Evolutionary conservation across 53 echinoderm and acorn worm species (phyloP), one percentile per base, ranked within the genome.

Genomic region (Paracentrotus lividus): DNA sequence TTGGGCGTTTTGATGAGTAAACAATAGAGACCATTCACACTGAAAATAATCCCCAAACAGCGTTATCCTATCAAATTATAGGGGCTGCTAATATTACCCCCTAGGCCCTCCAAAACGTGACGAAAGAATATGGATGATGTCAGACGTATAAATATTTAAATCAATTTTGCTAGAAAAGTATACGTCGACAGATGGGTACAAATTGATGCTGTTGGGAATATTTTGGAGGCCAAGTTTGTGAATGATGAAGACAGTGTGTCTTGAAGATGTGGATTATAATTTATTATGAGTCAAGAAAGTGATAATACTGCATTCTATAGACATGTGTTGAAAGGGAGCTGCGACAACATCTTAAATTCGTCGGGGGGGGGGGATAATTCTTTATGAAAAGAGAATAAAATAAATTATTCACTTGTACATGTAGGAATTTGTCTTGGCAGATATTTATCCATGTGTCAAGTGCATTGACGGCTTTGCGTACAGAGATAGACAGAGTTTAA

Each of bases 1-100:
- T 5, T 67, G 67, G 67, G 67, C 33, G 32, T 40, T 72, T 72
- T 72, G 72, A 72, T 72, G 40, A 36, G 40, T 72, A 72, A 72
- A 72, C 72, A 16, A 5, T 5, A 72, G 72, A 16, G n/a, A n/a
- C n/a, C n/a, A n/a, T 40, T 38, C 10, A 16, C 2, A 38, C 4
- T 69, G 18, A 72, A 40, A 8, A 18, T 7, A n/a, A 38, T 72
- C 72, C 72, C 72, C 0, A 38, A 20, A 18, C 0, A 18, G 40
- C 20, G 15, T 20, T 40, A 7, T 36, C 40, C 36, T 36, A 36
- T 67, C 67, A 33, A 38, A 40, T 21, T 20, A 38, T 72, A 72
- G n/a, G n/a, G n/a, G n/a, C n/a, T n/a, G n/a, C n/a, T n/a, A n/a
- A 9, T 6, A 38, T 27, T 40, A 3, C 29, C 32, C 72, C 72